phyloP scores from a whole-genome alignment of 2,888 invertebrate genomes.

The Lasioglossum pauxillum region DNA sequence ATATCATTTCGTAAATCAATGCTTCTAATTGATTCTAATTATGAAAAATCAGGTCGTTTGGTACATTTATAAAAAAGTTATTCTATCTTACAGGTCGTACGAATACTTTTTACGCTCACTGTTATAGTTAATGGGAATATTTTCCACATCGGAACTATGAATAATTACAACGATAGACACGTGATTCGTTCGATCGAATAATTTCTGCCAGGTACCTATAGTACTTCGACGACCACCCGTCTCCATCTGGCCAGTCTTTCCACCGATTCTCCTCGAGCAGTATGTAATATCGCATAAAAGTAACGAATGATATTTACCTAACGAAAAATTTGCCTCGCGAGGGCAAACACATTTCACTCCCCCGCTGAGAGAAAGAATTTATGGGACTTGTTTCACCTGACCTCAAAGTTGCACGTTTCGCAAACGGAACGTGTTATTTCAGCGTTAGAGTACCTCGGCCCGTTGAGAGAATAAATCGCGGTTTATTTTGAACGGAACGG shows the following conservation, averaged over 20 bases:
- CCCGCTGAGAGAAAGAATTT: constrained; percentile 1
- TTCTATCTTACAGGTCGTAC: no score
- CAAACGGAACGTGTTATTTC: neutral
- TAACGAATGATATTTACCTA: constrained; percentile 4
- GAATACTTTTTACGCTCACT: no score
- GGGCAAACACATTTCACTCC: constrained; percentile 4
- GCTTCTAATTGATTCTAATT: no score
- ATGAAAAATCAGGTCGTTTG: no score
- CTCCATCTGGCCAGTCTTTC: neutral
- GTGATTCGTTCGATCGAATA: no score
- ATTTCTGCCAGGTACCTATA: no score
- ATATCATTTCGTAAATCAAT: no score
- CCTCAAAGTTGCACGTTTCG: constrained; percentile 6
- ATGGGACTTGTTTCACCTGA: constrained; percentile 4
- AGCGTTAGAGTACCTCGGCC: neutral
- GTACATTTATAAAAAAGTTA: no score
- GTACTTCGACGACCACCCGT: neutral
- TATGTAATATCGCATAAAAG: neutral
- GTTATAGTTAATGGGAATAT: no score
- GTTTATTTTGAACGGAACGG: constrained; percentile 25
- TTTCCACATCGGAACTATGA: neutral
- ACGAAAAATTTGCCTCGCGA: constrained; percentile 20
- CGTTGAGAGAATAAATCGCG: constrained; percentile 20
- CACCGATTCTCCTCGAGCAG: neutral
- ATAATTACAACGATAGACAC: no score